Base-by-base conservation (phyloP, 2,888 invertebrate species). In the Chaitophorus viminalis region DNA sequence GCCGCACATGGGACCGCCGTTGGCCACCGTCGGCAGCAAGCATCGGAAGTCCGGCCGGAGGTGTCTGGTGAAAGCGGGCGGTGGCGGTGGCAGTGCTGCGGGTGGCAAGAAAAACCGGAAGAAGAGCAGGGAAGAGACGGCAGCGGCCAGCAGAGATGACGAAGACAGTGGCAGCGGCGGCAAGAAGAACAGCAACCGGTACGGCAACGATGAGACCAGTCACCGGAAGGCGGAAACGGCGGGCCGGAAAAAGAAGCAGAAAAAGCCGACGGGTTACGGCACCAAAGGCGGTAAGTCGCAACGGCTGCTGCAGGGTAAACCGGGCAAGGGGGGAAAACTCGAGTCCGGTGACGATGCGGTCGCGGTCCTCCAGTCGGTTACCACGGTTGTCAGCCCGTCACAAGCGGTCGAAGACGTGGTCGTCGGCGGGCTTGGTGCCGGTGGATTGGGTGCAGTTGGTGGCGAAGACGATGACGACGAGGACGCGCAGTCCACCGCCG, bases 241-340 rank as follows among this genome's bases (percentile, higher is more conserved):
- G 31, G 87, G 87, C 60, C 87, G 87, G 87, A 86, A 78, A 86
- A 87, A 87, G 31, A 87, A 87, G n/a, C 46, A 74, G 52, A 85
- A 85, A 76, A 84, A 84, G n/a, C 31, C 46, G 8, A n/a, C 78
- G 78, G 72, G 21, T 17, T 29, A 31, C 74, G 39, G 39, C 39
- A 60, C 81, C 17, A 46, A 74, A 46, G 60, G 60, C 25, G 81
- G 65, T 4, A 78, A 78, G 33, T 9, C 36, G 54, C 84, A 65
- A n/a, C 78, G 74, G 31, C 29, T 39, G 2, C 86, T 29, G 2
- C 86, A n/a, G 18, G 33, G 52, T 54, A 86, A 86, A 36, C 52
- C 14, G n/a, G 52, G 25, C 18, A 86, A 36, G 70, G n/a, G n/a
- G n/a, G n/a, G n/a, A n/a, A 78, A 68, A 29, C n/a, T 65, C 11